These are phyloP conservation scores for Ctenodactylus gundi DNA, from an alignment of 2,113 vertebrate genomes.

Conservation along the genomic window DNA sequence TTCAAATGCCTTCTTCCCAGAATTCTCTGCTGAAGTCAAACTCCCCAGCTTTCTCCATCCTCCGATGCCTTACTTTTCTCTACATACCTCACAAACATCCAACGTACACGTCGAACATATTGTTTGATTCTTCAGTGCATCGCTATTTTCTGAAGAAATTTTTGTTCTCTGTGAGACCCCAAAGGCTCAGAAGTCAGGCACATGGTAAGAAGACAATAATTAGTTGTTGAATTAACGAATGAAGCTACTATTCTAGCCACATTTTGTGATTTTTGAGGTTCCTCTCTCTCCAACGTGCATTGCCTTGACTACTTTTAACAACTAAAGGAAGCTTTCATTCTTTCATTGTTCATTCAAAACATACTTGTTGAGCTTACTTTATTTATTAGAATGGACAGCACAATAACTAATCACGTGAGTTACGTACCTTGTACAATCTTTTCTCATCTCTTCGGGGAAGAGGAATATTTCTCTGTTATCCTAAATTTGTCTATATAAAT, in stretches of 20 bases:
- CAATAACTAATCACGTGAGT: background rate
- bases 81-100: background rate
- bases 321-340: background rate
- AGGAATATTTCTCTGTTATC: background rate
- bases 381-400: background rate
- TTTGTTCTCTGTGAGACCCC: background rate
- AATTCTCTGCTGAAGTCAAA: background rate
- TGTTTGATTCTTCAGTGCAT: background rate
- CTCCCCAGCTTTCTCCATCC: background rate
- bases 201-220: background rate
- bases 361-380: background rate
- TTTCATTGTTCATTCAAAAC: constrained; percentile 39
- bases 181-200: background rate
- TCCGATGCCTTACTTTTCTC: background rate
- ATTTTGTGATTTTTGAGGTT: background rate
- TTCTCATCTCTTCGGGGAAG: background rate
- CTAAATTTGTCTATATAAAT: background rate
- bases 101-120: background rate
- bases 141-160: background rate
- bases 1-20: background rate
- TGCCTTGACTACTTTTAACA: background rate
- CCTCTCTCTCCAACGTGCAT: background rate
- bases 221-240: background rate
- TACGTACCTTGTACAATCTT: background rate
- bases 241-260: background rate